Percentiles rank a stretch among this genome's conserved stretches.
phyloP scores from a whole-genome alignment of 2,113 vertebrate genomes.

The Cacatua alba region DNA sequence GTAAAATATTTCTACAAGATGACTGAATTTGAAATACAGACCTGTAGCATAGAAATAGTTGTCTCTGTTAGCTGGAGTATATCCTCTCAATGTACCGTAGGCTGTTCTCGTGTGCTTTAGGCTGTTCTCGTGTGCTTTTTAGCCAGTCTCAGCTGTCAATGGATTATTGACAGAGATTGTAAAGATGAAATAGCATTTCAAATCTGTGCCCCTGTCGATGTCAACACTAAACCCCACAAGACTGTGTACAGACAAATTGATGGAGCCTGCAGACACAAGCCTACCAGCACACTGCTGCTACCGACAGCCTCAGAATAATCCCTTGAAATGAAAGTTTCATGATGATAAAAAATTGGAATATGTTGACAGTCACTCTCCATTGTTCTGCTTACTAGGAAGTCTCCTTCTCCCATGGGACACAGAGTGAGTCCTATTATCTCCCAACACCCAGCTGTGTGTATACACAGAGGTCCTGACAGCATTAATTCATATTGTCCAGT shows the following conservation, averaged over 20 bases:
- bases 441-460: neutral
- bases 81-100: neutral
- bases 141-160: neutral
- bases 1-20: neutral
- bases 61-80: neutral
- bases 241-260: neutral
- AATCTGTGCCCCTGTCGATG: neutral
- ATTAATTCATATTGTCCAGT: too few relatives aligned
- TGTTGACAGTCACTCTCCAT: neutral
- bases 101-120: neutral
- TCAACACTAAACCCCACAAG: neutral
- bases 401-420: neutral
- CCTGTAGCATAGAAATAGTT: neutral
- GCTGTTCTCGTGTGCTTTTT: neutral
- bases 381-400: neutral
- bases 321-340: neutral
- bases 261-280: neutral
- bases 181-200: conserved; percentile 3
- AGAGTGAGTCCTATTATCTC: neutral
- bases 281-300: neutral
- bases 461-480: neutral
- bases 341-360: neutral
- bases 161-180: conserved; percentile 7
- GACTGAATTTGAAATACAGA: neutral
- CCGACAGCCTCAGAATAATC: neutral